A percentile compares a stretch with the other conserved stretches of the same genome.
These are phyloP conservation scores for Drosophila maculinotata DNA, from an alignment of 2,888 invertebrate genomes.

Conservation along the genomic window DNA sequence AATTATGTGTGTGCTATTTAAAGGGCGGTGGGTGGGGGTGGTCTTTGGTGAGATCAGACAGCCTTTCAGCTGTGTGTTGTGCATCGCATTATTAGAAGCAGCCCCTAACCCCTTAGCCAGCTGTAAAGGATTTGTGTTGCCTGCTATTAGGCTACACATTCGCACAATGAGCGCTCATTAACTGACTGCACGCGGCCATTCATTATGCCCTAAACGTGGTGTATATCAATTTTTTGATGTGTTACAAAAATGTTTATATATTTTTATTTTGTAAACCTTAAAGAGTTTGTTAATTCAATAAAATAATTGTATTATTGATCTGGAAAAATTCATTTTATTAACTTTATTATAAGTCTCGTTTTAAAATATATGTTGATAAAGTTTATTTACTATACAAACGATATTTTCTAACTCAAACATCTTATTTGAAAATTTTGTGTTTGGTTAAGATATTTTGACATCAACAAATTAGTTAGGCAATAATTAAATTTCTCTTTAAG, in stretches of 20 bases:
- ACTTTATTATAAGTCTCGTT: no score
- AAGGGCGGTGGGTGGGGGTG: background rate
- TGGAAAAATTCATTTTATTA: no score
- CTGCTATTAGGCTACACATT: constrained; percentile 19
- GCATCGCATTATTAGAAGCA: constrained; percentile 40
- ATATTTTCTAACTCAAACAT: no score
- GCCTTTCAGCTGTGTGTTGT: constrained; percentile 26
- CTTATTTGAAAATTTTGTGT: no score
- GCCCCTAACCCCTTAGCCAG: background rate
- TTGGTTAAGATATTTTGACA: no score
- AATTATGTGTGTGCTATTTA: constrained; percentile 16
- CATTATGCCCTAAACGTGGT: constrained; percentile 8
- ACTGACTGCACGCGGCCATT: constrained; percentile 28
- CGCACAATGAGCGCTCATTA: constrained; percentile 52
- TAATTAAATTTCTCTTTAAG: no score
- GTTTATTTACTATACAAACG: no score
- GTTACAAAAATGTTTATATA: background rate
- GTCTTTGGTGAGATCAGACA: constrained; percentile 11
- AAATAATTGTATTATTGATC: no score
- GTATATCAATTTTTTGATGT: no score
- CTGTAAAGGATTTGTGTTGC: constrained; percentile 16
- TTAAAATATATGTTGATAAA: no score
- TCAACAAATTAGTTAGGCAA: no score
- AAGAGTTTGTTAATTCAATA: no score
- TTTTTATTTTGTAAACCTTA: background rate